These are phyloP conservation scores for Manacus vitellinus DNA, from an alignment of 2,113 vertebrate species.

Conservation along the genomic window DNA sequence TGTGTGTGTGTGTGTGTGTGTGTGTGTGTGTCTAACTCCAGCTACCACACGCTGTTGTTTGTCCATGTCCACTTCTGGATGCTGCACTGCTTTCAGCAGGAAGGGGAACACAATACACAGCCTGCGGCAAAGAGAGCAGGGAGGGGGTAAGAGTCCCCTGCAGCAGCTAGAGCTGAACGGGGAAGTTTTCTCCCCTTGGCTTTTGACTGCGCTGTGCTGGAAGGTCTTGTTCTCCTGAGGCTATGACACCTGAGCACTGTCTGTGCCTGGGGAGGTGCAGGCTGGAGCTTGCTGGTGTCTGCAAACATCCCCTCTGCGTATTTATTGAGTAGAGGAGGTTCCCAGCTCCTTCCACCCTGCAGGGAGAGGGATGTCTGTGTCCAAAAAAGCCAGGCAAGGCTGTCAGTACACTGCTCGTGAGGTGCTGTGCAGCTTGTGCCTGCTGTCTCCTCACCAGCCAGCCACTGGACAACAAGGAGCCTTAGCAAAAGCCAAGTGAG, in stretches of 20 bases:
- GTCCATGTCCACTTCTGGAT: rapidly evolving
- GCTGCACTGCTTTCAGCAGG: background rate
- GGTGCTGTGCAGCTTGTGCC: background rate
- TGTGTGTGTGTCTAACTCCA: rapidly evolving
- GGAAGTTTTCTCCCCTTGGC: background rate
- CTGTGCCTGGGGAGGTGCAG: background rate
- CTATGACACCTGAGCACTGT: rapidly evolving
- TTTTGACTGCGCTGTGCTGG: background rate
- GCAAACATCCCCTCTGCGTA: rapidly evolving
- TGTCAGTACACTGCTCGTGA: rapidly evolving
- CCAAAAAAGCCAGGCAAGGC: background rate
- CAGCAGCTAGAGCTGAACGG: background rate
- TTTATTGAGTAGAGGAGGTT: background rate
- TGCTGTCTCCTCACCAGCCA: rapidly evolving
- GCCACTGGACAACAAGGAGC: background rate
- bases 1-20: rapidly evolving
- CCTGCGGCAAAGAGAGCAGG: background rate
- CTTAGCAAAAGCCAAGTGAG: background rate
- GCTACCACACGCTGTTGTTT: rapidly evolving
- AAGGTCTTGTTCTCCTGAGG: background rate
- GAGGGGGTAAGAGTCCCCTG: background rate
- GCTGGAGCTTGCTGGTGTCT: background rate
- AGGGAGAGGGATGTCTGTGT: background rate
- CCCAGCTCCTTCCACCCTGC: background rate
- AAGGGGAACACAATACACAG: background rate